phyloP scores from a whole-genome alignment of 1,140 invertebrate species.

The Galleria mellonella region DNA sequence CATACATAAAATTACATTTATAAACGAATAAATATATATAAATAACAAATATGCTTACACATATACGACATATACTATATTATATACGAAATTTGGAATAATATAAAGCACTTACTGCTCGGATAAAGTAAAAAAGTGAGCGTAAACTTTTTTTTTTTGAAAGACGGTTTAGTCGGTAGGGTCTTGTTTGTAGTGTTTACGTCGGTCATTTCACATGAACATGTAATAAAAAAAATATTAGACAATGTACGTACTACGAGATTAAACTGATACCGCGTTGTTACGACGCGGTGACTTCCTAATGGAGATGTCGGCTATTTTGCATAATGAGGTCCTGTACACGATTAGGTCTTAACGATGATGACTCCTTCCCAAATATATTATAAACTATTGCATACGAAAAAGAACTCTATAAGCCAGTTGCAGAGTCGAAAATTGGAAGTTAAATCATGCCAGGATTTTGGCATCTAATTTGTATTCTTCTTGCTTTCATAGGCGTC shows the following conservation, averaged over 20 bases:
- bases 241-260: neutral
- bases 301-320: constrained; percentile 45
- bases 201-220: no score
- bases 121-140: no score
- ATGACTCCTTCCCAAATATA: constrained; percentile 39
- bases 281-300: constrained; percentile 20
- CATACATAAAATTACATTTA: no score
- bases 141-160: no score
- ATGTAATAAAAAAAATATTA: no score
- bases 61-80: no score
- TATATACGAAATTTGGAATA: no score
- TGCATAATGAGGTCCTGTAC: constrained; percentile 58
- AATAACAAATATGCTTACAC: no score
- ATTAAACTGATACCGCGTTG: neutral
- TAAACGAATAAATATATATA: no score
- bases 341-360: constrained; percentile 62
- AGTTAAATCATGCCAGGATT: constrained; percentile 10
- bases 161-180: no score
- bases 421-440: constrained; percentile 9
- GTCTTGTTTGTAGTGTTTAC: no score
- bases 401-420: neutral
- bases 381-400: neutral
- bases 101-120: no score
- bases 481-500: constrained; percentile 38
- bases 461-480: constrained; percentile 50